These are phyloP conservation scores for Heliornis fulica DNA, from an alignment of 2,113 vertebrate genomes.

Conservation along the genomic window DNA sequence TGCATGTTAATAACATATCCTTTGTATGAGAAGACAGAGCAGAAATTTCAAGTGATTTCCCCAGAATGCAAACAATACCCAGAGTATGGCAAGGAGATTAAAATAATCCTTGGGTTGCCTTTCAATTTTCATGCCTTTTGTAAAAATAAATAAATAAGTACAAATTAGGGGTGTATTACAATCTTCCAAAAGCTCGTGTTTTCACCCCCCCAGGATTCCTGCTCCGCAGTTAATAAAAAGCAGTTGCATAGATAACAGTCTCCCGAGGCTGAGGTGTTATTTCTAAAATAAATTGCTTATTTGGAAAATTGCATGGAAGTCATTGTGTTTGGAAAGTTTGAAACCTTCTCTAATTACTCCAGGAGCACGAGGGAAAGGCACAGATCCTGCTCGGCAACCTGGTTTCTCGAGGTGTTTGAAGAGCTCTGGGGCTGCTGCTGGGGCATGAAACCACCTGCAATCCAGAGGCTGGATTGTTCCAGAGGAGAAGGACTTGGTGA, in stretches of 20 bases:
- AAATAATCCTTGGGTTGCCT: constrained; percentile 25
- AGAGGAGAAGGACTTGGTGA: background rate
- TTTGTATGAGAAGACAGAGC: background rate
- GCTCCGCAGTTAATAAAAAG: constrained; percentile 27
- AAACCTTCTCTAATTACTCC: constrained; percentile 18
- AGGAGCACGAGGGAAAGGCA: background rate
- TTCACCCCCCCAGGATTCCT: background rate
- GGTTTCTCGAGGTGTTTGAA: background rate
- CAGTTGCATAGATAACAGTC: constrained; percentile 26
- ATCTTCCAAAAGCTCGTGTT: background rate
- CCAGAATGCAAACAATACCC: constrained; percentile 30
- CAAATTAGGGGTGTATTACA: constrained; percentile 3
- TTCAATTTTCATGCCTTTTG: constrained; percentile 5
- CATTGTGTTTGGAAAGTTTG: background rate
- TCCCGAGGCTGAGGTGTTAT: background rate
- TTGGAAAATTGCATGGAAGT: constrained; percentile 25
- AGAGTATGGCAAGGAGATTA: constrained; percentile 26
- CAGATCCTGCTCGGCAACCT: background rate
- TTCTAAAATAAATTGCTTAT: constrained; percentile 60
- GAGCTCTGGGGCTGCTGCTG: background rate
- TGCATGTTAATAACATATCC: constrained; percentile 28
- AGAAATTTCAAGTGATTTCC: constrained; percentile 27
- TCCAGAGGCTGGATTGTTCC: background rate
- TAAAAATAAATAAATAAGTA: constrained; percentile 18
- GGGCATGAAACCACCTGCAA: background rate